Conservation (phyloP, 2,888 invertebrate genomes). For the Cyrtodaria siliqua region DNA sequence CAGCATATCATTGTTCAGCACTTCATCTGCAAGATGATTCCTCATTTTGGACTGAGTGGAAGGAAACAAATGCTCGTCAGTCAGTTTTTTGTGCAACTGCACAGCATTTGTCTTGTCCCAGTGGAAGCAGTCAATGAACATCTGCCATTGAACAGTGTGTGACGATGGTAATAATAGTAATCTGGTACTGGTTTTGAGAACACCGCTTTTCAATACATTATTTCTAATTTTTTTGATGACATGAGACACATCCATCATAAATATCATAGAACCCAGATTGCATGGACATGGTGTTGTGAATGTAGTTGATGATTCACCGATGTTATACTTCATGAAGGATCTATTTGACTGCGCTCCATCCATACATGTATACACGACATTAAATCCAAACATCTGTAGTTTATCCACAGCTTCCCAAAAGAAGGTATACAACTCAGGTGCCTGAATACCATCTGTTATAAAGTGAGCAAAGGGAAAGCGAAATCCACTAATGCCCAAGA, state of each 20-base stretch:
- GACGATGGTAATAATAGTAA: constrained; percentile 16
- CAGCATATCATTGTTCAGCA: constrained; percentile 51
- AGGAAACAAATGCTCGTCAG: constrained; percentile 51
- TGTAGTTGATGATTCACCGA: constrained; percentile 10
- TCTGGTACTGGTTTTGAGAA: constrained; percentile 23
- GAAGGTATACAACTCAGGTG: constrained; percentile 30
- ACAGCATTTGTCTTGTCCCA: constrained; percentile 56
- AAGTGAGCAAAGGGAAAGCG: constrained; percentile 54
- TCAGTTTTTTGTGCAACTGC: constrained; percentile 50
- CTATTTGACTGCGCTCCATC: constrained; percentile 44
- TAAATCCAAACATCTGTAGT: constrained; percentile 30
- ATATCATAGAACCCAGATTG: constrained; percentile 23
- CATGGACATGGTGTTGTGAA: constrained; percentile 28
- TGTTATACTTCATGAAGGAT: constrained; percentile 39
- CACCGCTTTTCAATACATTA: constrained; percentile 51
- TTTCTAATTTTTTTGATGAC: constrained; percentile 62
- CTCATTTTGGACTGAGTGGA: constrained; percentile 50
- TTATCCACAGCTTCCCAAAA: constrained; percentile 46
- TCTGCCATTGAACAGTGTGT: constrained; percentile 50
- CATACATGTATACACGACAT: constrained; percentile 31
- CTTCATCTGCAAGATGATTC: constrained; percentile 60
- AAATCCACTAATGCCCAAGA: constrained; percentile 57
- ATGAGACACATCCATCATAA: constrained; percentile 51
- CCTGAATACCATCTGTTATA: constrained; percentile 44
- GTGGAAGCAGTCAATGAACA: constrained; percentile 48